phyloP scores from a whole-genome alignment of 2,888 invertebrate genomes.

The Trichacis sp. region DNA sequence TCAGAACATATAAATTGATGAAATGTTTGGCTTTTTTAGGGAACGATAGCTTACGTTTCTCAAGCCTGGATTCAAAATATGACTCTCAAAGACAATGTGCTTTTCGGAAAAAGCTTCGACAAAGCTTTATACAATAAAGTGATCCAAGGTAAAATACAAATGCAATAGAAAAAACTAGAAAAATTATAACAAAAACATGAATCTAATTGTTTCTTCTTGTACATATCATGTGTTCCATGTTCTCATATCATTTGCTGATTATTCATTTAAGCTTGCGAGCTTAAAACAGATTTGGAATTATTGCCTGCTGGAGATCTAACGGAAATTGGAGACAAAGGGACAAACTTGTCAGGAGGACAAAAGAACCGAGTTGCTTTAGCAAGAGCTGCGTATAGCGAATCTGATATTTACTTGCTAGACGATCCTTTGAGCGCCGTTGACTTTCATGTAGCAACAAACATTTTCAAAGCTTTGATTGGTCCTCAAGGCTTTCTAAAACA shows the following conservation, averaged over 20 bases:
- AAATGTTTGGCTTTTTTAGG: too few species aligned
- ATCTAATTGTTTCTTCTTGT: too few species aligned
- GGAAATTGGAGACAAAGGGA: slow-evolving; percentile 97
- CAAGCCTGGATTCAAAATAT: slow-evolving; percentile 97
- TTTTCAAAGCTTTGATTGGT: slow-evolving; percentile 94
- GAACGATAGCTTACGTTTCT: too few species aligned
- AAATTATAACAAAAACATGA: too few species aligned
- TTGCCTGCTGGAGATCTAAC: slow-evolving; percentile 96
- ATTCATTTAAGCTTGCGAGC: slow-evolving; percentile 92
- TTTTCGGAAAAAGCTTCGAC: slow-evolving; percentile 85
- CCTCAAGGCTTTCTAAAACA: slow-evolving; percentile 79
- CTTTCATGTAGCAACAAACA: slow-evolving; percentile 96
- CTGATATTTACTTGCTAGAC: slow-evolving; percentile 92
- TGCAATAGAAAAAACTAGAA: too few species aligned
- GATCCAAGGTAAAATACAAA: slow-evolving; percentile 70
- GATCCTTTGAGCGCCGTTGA: slow-evolving; percentile 98
- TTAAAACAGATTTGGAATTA: slow-evolving; percentile 92
- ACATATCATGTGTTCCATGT: too few species aligned
- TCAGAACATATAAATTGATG: slow-evolving; percentile 52
- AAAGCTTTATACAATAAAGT: slow-evolving; percentile 81
- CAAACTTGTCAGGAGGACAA: slow-evolving; percentile 89
- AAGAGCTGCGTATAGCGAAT: slow-evolving; percentile 88
- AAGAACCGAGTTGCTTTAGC: slow-evolving; percentile 93
- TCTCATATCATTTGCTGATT: too few species aligned
- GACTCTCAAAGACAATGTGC: slow-evolving; percentile 90